These are phyloP conservation scores for Metridium senile DNA, from an alignment of 92 coral and sea anemone species.

Conservation along the genomic window DNA sequence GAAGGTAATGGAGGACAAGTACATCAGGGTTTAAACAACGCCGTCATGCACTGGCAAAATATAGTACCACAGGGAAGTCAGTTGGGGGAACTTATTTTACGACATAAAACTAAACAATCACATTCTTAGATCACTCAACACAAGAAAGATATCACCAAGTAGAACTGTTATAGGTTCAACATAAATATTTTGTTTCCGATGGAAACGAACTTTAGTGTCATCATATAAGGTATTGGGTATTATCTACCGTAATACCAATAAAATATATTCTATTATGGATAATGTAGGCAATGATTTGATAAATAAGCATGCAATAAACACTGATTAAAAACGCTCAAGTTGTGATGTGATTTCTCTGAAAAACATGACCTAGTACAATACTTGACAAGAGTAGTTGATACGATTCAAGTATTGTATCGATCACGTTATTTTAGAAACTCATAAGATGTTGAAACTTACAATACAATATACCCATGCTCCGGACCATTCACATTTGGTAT, in stretches of 20 bases:
- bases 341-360: too few relatives aligned
- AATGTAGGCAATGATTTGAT: not conserved
- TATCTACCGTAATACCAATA: not conserved
- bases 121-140: not conserved
- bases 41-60: constrained; percentile 36
- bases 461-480: too few relatives aligned
- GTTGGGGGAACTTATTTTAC: constrained; percentile 26
- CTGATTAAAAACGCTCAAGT: constrained; percentile 2
- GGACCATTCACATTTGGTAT: too few relatives aligned
- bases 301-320: constrained; percentile 6
- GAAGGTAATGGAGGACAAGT: not conserved
- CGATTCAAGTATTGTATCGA: too few relatives aligned
- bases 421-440: too few relatives aligned
- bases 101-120: constrained; percentile 32
- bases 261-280: not conserved
- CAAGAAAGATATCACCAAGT: not conserved
- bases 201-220: not conserved
- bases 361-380: too few relatives aligned
- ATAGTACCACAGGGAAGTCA: constrained; percentile 17
- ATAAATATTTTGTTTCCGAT: not conserved
- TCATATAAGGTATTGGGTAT: too few relatives aligned
- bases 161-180: not conserved
- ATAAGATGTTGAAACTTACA: too few relatives aligned
- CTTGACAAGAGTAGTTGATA: too few relatives aligned
- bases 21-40: not conserved